Base-by-base conservation (phyloP, 2,113 vertebrate genomes). In the Gasterosteus nipponicus region DNA sequence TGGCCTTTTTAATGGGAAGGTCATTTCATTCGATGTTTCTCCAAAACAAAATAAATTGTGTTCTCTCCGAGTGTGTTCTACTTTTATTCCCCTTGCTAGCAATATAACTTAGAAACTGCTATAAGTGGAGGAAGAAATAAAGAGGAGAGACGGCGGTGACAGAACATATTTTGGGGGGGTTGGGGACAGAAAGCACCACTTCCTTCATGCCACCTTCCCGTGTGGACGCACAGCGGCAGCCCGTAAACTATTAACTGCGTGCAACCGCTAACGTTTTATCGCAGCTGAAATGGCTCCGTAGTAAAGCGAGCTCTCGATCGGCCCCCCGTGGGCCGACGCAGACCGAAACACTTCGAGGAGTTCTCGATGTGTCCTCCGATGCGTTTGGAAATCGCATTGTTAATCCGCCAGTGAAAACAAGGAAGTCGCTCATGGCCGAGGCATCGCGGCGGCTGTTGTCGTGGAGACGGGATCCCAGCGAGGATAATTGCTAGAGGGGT, bases 401-500 rank as follows among this genome's bases (percentile, higher is more conserved):
- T 56, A 31, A 75, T 63, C 77, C 39, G 9, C 53, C 3, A 76
- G 69, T 59, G 53, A 80, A 86, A 91, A 89, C 76, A 84, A 87
- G 80, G 80, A 87, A 86, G 86, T 79, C 76, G 59, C 72, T 90
- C 81, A 78, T 80, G 11, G 61, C 74, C 29, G 87, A 66, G 71
- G 75, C 82, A 77, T 82, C 87, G 78, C 82, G 87, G 89, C 77
- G 84, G 86, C 87, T 91, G 91, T 92, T 91, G 92, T 93, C 75
- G 77, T 91, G 85, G 90, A 87, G 84, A 92, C 86, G 69, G 90
- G 87, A 93, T 92, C 89, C 90, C 90, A 81, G 87, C 51, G 79
- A 87, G 91, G 90, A 94, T 94, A 94, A 94, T 91, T 93, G 92
- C 93, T 91, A 87, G 89, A 93, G 87, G 92, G 90, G 92, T 89